Percentiles rank a stretch among this genome's conserved stretches.
These are phyloP conservation scores for Halictus ligatus DNA, from an alignment of 2,888 invertebrate genomes.

Conservation along the genomic window DNA sequence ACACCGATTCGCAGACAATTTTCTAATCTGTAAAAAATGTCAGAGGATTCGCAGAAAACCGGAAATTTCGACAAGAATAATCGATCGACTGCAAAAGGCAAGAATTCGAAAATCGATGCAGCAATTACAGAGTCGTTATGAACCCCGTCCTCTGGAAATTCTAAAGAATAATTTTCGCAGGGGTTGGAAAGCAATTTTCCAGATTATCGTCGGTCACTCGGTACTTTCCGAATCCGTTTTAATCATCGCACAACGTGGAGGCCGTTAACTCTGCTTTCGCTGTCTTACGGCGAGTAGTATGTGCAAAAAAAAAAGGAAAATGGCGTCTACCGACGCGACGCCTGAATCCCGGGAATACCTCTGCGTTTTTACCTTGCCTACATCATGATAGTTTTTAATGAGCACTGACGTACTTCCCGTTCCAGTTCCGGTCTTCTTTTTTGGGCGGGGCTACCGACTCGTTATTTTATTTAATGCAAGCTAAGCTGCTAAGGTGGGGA, in stretches of 20 bases:
- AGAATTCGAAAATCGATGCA: not conserved
- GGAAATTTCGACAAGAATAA: not conserved
- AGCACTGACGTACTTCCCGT: conserved; percentile 50
- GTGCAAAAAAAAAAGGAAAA: conserved; percentile 10
- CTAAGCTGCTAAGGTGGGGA: conserved; percentile 52
- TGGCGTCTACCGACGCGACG: conserved; percentile 12
- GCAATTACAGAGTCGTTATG: not conserved
- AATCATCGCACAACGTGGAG: conserved; percentile 12
- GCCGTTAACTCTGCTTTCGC: not conserved
- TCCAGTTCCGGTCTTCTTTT: conserved; percentile 30
- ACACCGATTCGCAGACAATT: not conserved
- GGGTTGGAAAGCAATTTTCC: not conserved
- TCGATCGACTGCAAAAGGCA: not conserved
- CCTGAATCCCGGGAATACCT: conserved; percentile 42
- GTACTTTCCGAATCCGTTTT: conserved; percentile 14
- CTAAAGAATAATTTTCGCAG: not conserved
- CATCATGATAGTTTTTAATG: conserved; percentile 67
- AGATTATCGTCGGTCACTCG: conserved; percentile 8
- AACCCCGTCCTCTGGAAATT: not conserved
- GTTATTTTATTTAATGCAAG: conserved; percentile 66
- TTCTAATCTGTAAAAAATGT: not conserved
- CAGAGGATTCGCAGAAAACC: not conserved
- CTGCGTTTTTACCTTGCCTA: conserved; percentile 48
- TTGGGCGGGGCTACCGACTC: conserved; percentile 44
- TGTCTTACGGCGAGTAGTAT: not conserved